phyloP scores from a whole-genome alignment of 2,888 invertebrate genomes.

The Arrhopalites spinosus region DNA sequence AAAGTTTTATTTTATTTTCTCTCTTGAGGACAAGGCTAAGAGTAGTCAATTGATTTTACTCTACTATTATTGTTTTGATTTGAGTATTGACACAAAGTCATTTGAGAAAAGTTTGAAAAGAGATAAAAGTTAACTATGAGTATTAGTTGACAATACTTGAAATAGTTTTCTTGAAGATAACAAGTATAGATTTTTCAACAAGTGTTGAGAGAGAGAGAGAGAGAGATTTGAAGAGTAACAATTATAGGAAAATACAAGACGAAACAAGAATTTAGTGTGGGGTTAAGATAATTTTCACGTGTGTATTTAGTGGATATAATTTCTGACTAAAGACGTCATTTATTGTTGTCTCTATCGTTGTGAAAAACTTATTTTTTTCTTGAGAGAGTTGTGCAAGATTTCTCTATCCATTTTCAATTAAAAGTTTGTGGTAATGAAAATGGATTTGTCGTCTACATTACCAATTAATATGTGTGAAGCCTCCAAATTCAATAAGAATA shows the following conservation, averaged over 20 bases:
- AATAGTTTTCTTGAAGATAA: too few relatives aligned
- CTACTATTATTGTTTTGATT: background rate
- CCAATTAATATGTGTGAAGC: slow-evolving; percentile 4
- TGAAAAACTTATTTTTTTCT: background rate
- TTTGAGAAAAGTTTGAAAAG: background rate
- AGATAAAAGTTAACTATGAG: background rate
- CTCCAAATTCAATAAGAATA: slow-evolving; percentile 12
- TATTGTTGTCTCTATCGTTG: background rate
- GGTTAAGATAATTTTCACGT: background rate
- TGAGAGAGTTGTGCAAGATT: too few relatives aligned
- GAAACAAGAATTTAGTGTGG: background rate
- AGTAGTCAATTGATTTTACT: too few relatives aligned
- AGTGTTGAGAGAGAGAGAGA: too few relatives aligned
- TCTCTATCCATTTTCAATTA: too few relatives aligned
- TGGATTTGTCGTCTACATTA: slow-evolving; percentile 7
- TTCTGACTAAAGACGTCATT: background rate
- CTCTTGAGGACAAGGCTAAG: background rate
- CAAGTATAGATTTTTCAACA: too few relatives aligned
- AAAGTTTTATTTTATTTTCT: background rate
- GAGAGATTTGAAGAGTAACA: too few relatives aligned
- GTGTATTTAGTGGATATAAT: background rate
- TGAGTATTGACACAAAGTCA: background rate
- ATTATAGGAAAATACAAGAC: too few relatives aligned
- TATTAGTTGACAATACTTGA: too few relatives aligned
- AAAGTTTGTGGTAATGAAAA: background rate